phyloP scores from a whole-genome alignment of 1,140 invertebrate species.

The Aphidius ervi region DNA sequence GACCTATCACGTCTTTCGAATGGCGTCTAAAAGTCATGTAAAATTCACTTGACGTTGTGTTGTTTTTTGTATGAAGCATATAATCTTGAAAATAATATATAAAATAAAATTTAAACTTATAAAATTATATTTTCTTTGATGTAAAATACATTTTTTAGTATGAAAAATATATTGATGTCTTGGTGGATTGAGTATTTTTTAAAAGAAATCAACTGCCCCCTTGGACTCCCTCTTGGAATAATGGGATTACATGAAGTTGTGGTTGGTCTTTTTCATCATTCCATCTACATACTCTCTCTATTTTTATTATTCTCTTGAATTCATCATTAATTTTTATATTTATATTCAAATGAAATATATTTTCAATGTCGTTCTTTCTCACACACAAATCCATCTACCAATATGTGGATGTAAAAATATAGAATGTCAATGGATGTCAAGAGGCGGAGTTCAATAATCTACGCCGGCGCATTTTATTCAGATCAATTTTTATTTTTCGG shows the following conservation, averaged over 20 bases:
- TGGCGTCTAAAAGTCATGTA: conserved; percentile 33
- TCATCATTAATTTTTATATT: too few relatives aligned
- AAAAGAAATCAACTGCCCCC: conserved; percentile 52
- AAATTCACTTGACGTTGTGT: too few relatives aligned
- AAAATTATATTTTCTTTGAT: conserved; percentile 28
- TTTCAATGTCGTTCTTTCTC: conserved; percentile 9
- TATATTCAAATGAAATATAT: background rate
- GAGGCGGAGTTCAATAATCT: conserved; percentile 19
- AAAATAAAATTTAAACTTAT: too few relatives aligned
- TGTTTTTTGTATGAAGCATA: too few relatives aligned
- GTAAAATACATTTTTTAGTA: background rate
- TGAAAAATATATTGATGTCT: background rate
- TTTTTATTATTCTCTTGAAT: too few relatives aligned
- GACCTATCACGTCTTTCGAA: conserved; percentile 49
- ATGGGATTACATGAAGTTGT: conserved; percentile 46
- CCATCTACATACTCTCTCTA: background rate
- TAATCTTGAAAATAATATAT: too few relatives aligned
- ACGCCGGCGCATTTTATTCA: conserved; percentile 16
- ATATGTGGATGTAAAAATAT: too few relatives aligned
- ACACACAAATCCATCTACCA: too few relatives aligned
- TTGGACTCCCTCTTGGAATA: conserved; percentile 53
- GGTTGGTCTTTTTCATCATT: conserved; percentile 15
- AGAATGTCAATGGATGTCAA: background rate
- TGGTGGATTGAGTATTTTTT: background rate
- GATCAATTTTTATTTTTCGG: background rate